These are phyloP conservation scores for Andrena hattorfiana DNA, from an alignment of 2,888 invertebrate species.

Conservation along the genomic window DNA sequence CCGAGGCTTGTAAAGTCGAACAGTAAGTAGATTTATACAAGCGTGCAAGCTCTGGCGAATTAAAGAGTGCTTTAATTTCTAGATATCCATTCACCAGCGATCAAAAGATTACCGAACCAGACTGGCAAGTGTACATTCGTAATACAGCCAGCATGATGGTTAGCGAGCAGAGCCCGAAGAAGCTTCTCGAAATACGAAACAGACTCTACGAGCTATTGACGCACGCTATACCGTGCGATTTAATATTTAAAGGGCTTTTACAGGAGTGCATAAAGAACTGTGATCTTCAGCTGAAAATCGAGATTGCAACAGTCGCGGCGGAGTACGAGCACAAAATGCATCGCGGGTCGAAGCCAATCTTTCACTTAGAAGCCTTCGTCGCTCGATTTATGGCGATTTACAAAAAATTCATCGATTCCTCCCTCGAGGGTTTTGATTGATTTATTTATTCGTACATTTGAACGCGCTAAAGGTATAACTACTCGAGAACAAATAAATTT, in stretches of 20 bases:
- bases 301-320: conserved; percentile 94
- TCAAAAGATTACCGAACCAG: conserved; percentile 94
- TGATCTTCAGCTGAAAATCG: conserved; percentile 94
- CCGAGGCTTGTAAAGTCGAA: conserved; percentile 96
- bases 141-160: conserved; percentile 95
- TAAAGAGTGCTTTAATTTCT: conserved; percentile 53
- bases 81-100: conserved; percentile 92
- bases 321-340: conserved; percentile 96
- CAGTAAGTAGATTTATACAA: conserved; percentile 86
- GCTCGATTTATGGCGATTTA: conserved; percentile 98
- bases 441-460: conserved; percentile 25
- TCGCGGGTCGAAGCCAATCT: conserved; percentile 96
- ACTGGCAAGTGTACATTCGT: conserved; percentile 96
- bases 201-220: conserved; percentile 96
- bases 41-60: background rate
- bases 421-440: conserved; percentile 86
- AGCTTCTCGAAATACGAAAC: conserved; percentile 93
- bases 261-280: conserved; percentile 95
- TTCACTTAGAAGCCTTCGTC: conserved; percentile 98
- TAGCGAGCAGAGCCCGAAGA: conserved; percentile 94
- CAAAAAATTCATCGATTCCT: conserved; percentile 93
- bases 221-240: conserved; percentile 96
- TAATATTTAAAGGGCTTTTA: conserved; percentile 95
- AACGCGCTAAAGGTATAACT: conserved; percentile 21
- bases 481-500: conserved; percentile 17